Base-by-base conservation (phyloP, 2,888 invertebrate species). In the Notodonta dromedarius region DNA sequence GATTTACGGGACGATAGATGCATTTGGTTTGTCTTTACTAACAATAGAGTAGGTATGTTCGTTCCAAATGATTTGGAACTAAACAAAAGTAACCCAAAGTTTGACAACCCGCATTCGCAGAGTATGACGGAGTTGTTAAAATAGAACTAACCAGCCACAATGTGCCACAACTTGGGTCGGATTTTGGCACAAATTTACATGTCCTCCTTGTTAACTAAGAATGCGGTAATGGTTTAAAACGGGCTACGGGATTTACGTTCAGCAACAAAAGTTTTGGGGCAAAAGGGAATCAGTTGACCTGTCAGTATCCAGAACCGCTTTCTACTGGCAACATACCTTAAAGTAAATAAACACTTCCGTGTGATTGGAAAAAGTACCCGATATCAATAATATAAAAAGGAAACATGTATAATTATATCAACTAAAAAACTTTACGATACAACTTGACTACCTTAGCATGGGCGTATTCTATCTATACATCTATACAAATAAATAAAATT, bases 101-200 rank as follows among this genome's bases (percentile, higher is more conserved):
- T 57, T 57, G 57, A 65, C 59, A 66, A 65, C 60, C 61, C 55
- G 65, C 68, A 71, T 70, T 63, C 53, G 58, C 59, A 56, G 75
- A 58, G 69, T 62, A 64, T 73, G 73, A 60, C 65, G 67, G 70
- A 62, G 60, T 63, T 61, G 59, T 70, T 71, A 68, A 76, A 77
- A 81, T 79, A 81, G 75, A 74, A 75, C 80, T 80, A 80, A 81
- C 82, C 78, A 77, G 62, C 72, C 81, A 73, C 79, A 82, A 82
- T 68, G 65, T 66, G 61, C 71, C 60, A 60, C 57, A 59, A 58
- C 70, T 78, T 80, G 71, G 57, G 73, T 62, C 65, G 62, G 62
- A 72, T 69, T 71, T 71, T 76, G 74, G 76, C 72, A 73, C 71
- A 60, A 70, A 70, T 70, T 48, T 61, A 59, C 67, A 63, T 58